phyloP scores from a whole-genome alignment of 2,888 invertebrate genomes.

The Pocota personata region DNA sequence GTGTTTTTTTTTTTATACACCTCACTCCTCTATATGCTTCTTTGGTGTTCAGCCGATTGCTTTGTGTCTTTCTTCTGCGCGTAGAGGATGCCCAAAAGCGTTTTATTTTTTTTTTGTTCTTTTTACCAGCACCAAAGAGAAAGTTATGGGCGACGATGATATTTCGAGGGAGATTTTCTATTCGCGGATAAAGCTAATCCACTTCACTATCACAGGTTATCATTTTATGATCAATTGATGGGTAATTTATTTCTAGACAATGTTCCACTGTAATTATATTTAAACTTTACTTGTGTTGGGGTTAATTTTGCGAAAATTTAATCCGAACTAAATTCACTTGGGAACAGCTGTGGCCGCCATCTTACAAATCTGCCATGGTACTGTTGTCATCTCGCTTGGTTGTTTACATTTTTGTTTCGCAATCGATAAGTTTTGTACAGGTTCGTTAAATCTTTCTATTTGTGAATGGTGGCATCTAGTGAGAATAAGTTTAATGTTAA shows the following conservation, averaged over 20 bases:
- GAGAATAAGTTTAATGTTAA: no score
- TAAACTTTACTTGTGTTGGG: slow-evolving; percentile 76
- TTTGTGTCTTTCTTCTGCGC: slow-evolving; percentile 11
- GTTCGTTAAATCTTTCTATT: slow-evolving; percentile 26
- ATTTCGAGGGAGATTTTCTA: not conserved
- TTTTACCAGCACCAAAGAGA: slow-evolving; percentile 63
- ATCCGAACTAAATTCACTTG: slow-evolving; percentile 75
- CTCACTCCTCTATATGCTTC: not conserved
- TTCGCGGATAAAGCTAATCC: not conserved
- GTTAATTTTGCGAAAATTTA: slow-evolving; percentile 75
- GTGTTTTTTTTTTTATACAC: slow-evolving; percentile 1
- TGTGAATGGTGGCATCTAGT: slow-evolving; percentile 1
- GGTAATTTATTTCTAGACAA: slow-evolving; percentile 5
- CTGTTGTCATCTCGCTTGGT: slow-evolving; percentile 71
- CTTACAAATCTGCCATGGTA: slow-evolving; percentile 75
- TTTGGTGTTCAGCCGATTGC: not conserved
- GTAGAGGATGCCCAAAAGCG: slow-evolving; percentile 28
- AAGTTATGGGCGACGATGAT: slow-evolving; percentile 29
- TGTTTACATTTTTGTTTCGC: slow-evolving; percentile 72
- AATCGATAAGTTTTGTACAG: slow-evolving; percentile 36
- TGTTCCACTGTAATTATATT: slow-evolving; percentile 10
- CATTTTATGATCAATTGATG: not conserved
- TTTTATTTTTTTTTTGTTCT: not conserved
- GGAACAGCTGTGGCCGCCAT: slow-evolving; percentile 78
- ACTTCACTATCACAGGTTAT: not conserved